These are phyloP conservation scores for Diachasma alloeum DNA, from an alignment of 1,140 invertebrate species.

Conservation along the genomic window DNA sequence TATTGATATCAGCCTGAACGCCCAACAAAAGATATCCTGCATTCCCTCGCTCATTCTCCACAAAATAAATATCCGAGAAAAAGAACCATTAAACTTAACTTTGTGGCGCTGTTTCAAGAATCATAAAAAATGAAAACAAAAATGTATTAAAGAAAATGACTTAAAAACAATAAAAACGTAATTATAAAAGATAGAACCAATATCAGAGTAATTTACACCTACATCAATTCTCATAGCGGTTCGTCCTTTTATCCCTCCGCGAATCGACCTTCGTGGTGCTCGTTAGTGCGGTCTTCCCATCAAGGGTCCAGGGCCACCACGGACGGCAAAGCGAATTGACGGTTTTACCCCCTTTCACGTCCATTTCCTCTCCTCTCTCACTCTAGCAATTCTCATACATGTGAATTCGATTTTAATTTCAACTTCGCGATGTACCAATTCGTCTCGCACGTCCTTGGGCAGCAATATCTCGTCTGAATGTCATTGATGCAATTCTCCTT, in stretches of 20 bases:
- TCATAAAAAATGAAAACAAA: conserved; percentile 22
- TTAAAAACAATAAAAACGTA: conserved; percentile 8
- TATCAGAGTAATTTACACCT: conserved; percentile 9
- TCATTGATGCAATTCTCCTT: not conserved
- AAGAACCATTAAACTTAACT: not conserved
- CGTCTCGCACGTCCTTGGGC: not conserved
- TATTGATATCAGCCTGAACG: not conserved
- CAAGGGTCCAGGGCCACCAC: conserved; percentile 23
- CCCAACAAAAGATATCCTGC: not conserved
- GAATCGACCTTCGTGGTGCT: conserved; percentile 24
- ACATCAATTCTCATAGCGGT: conserved; percentile 18
- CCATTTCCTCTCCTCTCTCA: conserved; percentile 6
- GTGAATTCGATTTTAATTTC: conserved; percentile 24
- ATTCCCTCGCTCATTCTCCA: not conserved
- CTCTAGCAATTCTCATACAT: not conserved
- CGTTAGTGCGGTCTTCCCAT: conserved; percentile 22
- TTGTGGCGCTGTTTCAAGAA: too few species aligned
- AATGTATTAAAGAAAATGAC: conserved; percentile 15
- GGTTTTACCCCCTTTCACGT: not conserved
- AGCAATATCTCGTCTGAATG: not conserved
- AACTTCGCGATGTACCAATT: conserved; percentile 6
- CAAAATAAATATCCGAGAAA: not conserved
- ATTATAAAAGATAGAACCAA: not conserved
- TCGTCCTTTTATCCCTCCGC: conserved; percentile 15
- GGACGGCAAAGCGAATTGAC: conserved; percentile 17